These are phyloP conservation scores for Aphelocoma coerulescens DNA, from an alignment of 2,113 vertebrate species.

Conservation along the genomic window DNA sequence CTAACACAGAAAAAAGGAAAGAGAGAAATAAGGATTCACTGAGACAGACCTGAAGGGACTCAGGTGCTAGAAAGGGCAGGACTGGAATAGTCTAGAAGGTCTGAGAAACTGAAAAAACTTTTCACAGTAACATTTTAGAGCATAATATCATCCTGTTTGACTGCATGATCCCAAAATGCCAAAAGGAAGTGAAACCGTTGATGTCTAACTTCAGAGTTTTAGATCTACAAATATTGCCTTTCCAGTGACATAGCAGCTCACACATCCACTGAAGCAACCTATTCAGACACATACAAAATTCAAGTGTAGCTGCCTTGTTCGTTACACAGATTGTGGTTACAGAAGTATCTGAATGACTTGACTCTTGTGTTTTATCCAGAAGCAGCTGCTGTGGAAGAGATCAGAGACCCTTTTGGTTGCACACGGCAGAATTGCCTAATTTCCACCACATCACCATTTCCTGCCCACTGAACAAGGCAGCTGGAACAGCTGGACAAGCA, in stretches of 20 bases:
- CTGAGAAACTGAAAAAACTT: not conserved
- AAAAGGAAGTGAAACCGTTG: slow-evolving; percentile 41
- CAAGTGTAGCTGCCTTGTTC: not conserved
- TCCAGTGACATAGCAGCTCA: not conserved
- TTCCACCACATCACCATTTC: slow-evolving; percentile 85
- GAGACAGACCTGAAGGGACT: not conserved
- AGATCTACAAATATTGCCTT: slow-evolving; percentile 35
- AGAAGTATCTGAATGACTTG: not conserved
- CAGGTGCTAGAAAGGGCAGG: not conserved
- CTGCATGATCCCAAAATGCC: not conserved
- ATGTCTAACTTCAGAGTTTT: slow-evolving; percentile 8
- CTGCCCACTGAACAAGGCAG: slow-evolving; percentile 72
- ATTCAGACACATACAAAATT: not conserved
- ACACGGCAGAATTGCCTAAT: slow-evolving; percentile 70
- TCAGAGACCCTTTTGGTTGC: slow-evolving; percentile 58
- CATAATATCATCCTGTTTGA: not conserved
- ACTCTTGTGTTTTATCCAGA: not conserved
- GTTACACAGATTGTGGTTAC: not conserved
- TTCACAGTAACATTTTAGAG: not conserved
- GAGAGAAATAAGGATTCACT: not conserved
- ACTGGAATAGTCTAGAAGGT: not conserved
- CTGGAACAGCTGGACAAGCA: slow-evolving; percentile 64
- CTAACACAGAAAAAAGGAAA: not conserved
- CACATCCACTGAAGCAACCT: not conserved
- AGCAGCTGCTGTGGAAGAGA: slow-evolving; percentile 34